These are phyloP conservation scores for Harpalus rubripes DNA, from an alignment of 2,888 invertebrate species.

Conservation along the genomic window DNA sequence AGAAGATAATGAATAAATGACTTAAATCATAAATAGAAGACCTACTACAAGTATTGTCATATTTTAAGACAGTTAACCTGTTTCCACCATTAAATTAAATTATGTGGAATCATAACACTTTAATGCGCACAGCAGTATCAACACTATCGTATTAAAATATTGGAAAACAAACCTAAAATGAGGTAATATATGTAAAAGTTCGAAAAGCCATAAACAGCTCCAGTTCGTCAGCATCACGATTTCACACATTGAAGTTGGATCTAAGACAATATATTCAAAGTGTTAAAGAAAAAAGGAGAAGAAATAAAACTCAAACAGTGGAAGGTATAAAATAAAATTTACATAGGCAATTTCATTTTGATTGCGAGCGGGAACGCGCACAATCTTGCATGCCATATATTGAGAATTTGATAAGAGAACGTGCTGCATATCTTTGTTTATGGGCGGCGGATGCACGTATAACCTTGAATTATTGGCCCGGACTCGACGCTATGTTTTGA, in stretches of 20 bases:
- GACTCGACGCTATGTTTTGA: constrained; percentile 7
- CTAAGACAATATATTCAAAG: constrained; percentile 49
- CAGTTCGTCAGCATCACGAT: constrained; percentile 5
- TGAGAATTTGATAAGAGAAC: constrained; percentile 66
- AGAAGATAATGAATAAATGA: too few relatives aligned
- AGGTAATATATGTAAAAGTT: not conserved
- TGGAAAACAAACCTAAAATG: too few relatives aligned
- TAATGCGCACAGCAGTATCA: too few relatives aligned
- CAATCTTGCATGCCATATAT: constrained; percentile 65
- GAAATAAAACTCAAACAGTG: constrained; percentile 54
- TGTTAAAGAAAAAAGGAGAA: constrained; percentile 38
- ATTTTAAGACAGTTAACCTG: too few relatives aligned
- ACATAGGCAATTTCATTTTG: constrained; percentile 64
- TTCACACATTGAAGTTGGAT: constrained; percentile 21
- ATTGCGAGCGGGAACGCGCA: constrained; percentile 62
- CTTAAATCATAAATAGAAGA: too few relatives aligned
- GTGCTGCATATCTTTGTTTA: constrained; percentile 64
- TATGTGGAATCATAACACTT: too few relatives aligned
- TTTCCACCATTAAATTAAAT: too few relatives aligned
- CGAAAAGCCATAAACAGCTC: not conserved
- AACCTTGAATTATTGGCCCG: constrained; percentile 61
- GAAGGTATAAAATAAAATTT: constrained; percentile 64
- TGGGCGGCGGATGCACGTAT: constrained; percentile 58
- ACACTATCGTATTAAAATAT: too few relatives aligned
- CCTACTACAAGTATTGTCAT: too few relatives aligned